Conservation (phyloP, 2,797 vertebrate genomes). For the Propithecus perrieri region DNA sequence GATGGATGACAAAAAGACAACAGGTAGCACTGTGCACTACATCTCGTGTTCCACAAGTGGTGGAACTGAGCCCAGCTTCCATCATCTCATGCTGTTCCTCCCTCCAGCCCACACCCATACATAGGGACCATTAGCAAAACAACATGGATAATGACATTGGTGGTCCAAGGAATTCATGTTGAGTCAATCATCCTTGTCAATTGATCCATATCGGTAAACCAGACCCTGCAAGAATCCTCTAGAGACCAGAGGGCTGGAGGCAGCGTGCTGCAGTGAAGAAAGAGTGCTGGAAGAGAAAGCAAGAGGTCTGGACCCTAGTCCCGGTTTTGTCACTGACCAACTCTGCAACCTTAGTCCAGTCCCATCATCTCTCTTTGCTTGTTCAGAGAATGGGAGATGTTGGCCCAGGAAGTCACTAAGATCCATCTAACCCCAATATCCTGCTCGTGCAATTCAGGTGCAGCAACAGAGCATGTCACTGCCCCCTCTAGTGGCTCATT, state of each 20-base stretch:
- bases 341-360: not conserved
- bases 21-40: not conserved
- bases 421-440: not conserved
- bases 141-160: not conserved
- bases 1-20: not conserved
- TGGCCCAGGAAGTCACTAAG: not conserved
- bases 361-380: not conserved
- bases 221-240: not conserved
- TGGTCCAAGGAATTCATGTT: not conserved
- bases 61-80: not conserved
- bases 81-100: not conserved
- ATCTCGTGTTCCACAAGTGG: not conserved
- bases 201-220: not conserved
- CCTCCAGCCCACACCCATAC: not conserved
- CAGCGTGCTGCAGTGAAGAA: not conserved
- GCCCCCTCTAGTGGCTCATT: constrained; percentile 41
- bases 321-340: not conserved
- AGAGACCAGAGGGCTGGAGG: not conserved
- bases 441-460: not conserved
- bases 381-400: not conserved
- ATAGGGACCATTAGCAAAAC: not conserved
- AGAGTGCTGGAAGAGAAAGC: not conserved
- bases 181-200: not conserved
- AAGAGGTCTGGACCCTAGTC: not conserved
- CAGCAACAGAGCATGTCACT: not conserved